These are phyloP conservation scores for Pangasius larnaudii DNA, from an alignment of 2,797 vertebrate species.

Conservation along the genomic window DNA sequence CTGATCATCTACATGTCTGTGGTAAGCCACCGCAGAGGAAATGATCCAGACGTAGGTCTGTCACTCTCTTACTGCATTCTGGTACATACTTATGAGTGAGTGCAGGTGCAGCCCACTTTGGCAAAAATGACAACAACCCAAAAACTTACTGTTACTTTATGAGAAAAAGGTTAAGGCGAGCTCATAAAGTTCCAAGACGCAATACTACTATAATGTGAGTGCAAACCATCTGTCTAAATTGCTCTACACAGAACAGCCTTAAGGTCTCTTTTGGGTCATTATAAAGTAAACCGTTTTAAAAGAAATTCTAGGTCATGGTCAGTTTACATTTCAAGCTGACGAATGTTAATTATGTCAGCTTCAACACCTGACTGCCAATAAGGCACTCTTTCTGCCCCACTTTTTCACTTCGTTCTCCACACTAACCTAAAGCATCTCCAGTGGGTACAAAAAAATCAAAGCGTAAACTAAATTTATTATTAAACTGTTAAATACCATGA, in stretches of 20 bases:
- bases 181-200: constrained; percentile 4
- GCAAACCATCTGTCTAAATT: neutral
- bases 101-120: neutral
- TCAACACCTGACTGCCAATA: neutral
- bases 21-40: constrained; percentile 28
- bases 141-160: neutral
- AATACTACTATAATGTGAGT: neutral
- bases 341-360: constrained; percentile 9
- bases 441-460: neutral
- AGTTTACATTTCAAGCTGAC: constrained; percentile 7
- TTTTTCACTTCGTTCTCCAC: neutral
- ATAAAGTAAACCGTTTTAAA: neutral
- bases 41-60: constrained; percentile 13
- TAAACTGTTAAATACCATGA: neutral
- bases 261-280: neutral
- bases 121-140: neutral
- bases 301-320: constrained; percentile 11
- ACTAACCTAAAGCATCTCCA: neutral
- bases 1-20: constrained; percentile 36
- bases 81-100: neutral
- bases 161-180: neutral
- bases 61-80: neutral
- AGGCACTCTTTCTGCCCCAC: neutral
- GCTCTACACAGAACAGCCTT: neutral
- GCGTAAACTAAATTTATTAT: constrained; percentile 30